These are phyloP conservation scores for Cylloceria caligata DNA, from an alignment of 2,888 invertebrate genomes.

Conservation along the genomic window DNA sequence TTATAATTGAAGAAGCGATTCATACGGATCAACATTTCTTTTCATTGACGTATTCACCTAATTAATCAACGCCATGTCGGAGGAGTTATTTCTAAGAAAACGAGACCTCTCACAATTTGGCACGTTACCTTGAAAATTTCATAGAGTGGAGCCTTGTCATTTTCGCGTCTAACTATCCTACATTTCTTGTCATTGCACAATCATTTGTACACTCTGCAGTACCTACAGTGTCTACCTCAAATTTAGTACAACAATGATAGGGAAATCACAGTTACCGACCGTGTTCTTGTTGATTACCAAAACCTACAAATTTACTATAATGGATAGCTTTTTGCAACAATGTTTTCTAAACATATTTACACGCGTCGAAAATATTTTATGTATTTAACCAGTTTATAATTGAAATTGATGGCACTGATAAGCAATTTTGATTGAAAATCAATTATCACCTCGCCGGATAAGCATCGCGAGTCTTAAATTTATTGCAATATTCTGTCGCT, in stretches of 20 bases:
- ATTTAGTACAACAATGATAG: neutral
- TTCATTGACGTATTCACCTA: conserved; percentile 22
- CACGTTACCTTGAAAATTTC: conserved; percentile 5
- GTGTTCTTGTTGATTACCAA: neutral
- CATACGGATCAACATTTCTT: conserved; percentile 2
- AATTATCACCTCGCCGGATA: conserved; percentile 30
- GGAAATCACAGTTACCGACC: neutral
- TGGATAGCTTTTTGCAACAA: neutral
- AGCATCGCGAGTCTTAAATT: neutral
- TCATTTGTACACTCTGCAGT: neutral
- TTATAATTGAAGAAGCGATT: conserved; percentile 2
- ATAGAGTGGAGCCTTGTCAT: conserved; percentile 2
- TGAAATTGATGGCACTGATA: neutral
- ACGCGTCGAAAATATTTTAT: no score
- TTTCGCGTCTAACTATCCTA: neutral
- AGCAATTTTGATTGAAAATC: neutral
- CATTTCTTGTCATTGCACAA: neutral
- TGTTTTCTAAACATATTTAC: neutral
- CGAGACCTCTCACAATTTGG: neutral
- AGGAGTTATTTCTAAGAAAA: conserved; percentile 18
- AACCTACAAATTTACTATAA: neutral
- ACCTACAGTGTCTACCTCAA: neutral
- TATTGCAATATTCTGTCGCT: neutral
- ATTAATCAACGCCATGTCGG: conserved; percentile 1
- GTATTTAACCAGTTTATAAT: neutral